phyloP scores from a whole-genome alignment of 53 echinoderm and acorn worm species.

The Mesocentrotus franciscanus region DNA sequence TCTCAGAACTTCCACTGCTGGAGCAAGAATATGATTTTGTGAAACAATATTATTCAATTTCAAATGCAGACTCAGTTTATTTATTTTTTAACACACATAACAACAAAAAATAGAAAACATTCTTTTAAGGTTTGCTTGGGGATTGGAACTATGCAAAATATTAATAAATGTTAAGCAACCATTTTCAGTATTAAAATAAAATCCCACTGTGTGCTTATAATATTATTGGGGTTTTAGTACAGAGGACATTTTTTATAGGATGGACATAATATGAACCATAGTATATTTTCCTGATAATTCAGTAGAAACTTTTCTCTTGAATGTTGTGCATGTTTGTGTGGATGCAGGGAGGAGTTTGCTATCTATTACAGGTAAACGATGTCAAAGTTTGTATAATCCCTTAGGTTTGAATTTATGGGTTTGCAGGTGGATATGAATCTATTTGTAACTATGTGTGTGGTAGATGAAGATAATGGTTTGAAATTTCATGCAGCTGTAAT shows the following conservation, averaged over 20 bases:
- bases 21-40: no score
- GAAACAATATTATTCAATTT: no score
- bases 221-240: no score
- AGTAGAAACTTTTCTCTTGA: slow-evolving; percentile 13
- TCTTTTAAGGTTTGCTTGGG: no score
- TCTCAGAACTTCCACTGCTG: no score
- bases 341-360: slow-evolving; percentile 53
- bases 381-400: not conserved
- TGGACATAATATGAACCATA: no score
- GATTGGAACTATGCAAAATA: no score
- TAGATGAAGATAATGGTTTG: not conserved
- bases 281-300: not conserved
- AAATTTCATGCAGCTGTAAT: not conserved
- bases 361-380: slow-evolving; percentile 56
- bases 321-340: slow-evolving; percentile 57
- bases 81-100: no score
- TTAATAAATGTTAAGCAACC: not conserved
- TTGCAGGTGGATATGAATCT: not conserved
- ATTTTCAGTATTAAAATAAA: not conserved
- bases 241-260: not conserved
- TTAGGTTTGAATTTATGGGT: not conserved
- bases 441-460: not conserved
- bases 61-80: no score
- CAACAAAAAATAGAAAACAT: no score
- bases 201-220: not conserved